Percentiles rank a stretch among this genome's conserved stretches.
Conservation (phyloP, 2,113 vertebrate species). For the Thinocorus orbignyianus region DNA sequence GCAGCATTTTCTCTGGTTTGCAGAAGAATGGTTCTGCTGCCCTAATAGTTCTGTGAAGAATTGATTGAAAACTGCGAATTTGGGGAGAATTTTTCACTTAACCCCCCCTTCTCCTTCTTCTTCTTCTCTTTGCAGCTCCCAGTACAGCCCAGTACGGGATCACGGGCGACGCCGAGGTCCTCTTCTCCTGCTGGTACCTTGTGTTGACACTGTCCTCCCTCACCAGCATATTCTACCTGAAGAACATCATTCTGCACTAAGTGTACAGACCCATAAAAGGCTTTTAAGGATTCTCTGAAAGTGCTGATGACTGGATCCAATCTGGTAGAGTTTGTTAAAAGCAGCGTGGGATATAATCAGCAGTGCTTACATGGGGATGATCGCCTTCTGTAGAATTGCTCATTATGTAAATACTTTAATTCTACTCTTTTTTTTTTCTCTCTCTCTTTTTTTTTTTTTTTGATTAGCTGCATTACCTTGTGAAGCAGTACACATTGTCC, state of each 20-base stretch:
- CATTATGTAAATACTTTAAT: constrained; percentile 97
- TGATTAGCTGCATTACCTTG: constrained; percentile 88
- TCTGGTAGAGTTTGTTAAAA: constrained; percentile 91
- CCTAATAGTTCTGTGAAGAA: background rate
- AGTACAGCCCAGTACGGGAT: constrained; percentile 95
- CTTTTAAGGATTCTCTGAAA: constrained; percentile 90
- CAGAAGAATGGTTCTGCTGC: background rate
- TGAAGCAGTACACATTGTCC: constrained; percentile 91
- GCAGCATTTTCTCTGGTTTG: accelerated
- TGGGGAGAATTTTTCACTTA: background rate
- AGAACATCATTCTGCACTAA: constrained; percentile 88
- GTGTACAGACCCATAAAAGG: constrained; percentile 88
- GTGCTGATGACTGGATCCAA: constrained; percentile 91
- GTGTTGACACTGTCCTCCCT: constrained; percentile 91
- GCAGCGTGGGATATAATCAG: constrained; percentile 89
- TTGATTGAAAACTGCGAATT: background rate
- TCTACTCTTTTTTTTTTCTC: constrained; percentile 81
- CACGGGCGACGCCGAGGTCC: constrained; percentile 87
- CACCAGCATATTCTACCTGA: constrained; percentile 93
- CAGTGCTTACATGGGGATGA: constrained; percentile 85
- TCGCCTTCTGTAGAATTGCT: constrained; percentile 87
- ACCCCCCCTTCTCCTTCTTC: constrained; percentile 64
- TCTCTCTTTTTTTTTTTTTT: constrained; percentile 75
- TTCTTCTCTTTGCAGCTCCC: constrained; percentile 86
- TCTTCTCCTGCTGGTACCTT: constrained; percentile 93